Base-by-base conservation (phyloP, 1,140 invertebrate genomes). In the Carposina sasakii region DNA sequence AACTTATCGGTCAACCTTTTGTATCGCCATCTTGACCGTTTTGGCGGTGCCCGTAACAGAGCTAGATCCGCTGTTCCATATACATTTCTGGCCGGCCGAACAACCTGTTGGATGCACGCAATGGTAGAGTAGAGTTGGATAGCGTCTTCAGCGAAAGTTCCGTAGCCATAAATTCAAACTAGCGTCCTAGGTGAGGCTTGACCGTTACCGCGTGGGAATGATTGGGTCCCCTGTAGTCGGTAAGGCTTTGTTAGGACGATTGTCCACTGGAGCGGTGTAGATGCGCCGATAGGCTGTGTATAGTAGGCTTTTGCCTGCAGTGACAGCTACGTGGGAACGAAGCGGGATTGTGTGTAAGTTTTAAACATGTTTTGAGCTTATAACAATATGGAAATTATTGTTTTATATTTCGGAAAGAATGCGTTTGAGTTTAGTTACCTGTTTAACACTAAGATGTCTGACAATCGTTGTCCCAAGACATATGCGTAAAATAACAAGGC, bases 121-220 rank as follows among this genome's bases (percentile, higher is more conserved):
- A 48, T 52, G 53, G 34, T 46, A 13, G 43, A 48, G 48, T 45
- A 41, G 76, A 48, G 68, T 76, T 81, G 75, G 66, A 69, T 56
- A 46, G 46, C 44, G 50, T 47, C 44, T 20, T 28, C 45, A 51
- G 51, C 60, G 46, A 57, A 57, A 55, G 57, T 69, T 63, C 60
- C 69, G 69, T 41, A 64, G 62, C 56, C 55, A 66, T 71, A 70
- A 68, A 63, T 78, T 71, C 70, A 71, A 66, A 69, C 63, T 74
- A 67, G 67, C 67, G 64, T 75, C 69, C 63, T 57, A 63, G 62
- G 68, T 68, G 62, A 67, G 63, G 64, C 51, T 52, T 60, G 71
- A 81, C 81, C 81, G 81, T 81, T 84, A 84, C 61, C 74, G 70
- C 81, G 81, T 84, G 81, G 81, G 81, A 84, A 78, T 75, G 71